Conservation (phyloP, 2,113 vertebrate species). For the Casuarius casuarius region DNA sequence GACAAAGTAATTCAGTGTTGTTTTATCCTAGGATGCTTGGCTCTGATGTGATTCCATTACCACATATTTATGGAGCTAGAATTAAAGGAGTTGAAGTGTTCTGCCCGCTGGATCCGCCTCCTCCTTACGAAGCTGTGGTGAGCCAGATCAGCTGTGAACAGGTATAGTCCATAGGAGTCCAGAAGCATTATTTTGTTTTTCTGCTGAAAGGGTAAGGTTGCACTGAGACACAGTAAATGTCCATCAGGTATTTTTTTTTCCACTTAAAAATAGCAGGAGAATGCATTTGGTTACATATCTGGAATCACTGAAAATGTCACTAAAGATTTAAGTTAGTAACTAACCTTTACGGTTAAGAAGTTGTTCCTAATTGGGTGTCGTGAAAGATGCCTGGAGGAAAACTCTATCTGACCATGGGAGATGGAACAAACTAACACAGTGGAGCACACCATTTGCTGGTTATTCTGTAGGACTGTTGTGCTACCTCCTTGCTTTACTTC, state of each 20-base stretch:
- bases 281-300: background rate
- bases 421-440: background rate
- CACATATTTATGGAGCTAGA: conserved; percentile 76
- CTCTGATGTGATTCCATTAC: conserved; percentile 79
- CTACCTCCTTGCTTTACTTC: background rate
- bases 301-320: background rate
- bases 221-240: fast-evolving
- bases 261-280: background rate
- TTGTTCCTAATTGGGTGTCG: background rate
- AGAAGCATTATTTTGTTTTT: background rate
- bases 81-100: conserved; percentile 85
- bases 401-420: background rate
- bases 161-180: conserved; percentile 60
- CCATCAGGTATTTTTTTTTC: background rate
- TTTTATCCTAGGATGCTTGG: conserved; percentile 71
- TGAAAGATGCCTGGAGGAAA: background rate
- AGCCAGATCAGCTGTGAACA: conserved; percentile 56
- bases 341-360: background rate
- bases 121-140: conserved; percentile 82
- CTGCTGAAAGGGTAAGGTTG: background rate
- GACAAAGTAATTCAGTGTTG: background rate
- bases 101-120: conserved; percentile 83
- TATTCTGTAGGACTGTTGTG: background rate
- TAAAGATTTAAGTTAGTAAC: background rate
- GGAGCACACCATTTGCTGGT: background rate